Conservation (phyloP, 2,797 vertebrate species). For the Vultur gryphus region DNA sequence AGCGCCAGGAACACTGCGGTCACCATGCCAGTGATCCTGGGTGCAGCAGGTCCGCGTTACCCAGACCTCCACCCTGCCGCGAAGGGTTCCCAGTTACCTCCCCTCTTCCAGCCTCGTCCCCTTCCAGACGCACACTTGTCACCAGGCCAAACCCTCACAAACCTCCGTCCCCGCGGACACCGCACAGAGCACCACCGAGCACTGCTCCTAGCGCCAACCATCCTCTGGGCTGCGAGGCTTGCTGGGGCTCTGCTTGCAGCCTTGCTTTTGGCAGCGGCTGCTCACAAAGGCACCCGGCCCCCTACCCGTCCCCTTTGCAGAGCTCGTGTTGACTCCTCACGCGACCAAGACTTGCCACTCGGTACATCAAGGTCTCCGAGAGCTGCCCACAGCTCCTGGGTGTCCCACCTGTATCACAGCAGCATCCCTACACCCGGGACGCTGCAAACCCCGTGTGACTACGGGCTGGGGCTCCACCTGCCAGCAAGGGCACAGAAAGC, state of each 20-base stretch:
- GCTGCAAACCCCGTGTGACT: not conserved
- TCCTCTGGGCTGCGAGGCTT: not conserved
- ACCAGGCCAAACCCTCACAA: not conserved
- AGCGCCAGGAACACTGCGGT: not conserved
- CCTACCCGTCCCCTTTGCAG: not conserved
- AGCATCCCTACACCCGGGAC: not conserved
- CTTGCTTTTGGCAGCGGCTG: not conserved
- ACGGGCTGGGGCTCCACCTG: not conserved
- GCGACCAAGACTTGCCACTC: accelerated
- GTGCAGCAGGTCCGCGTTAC: not conserved
- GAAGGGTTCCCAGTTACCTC: not conserved
- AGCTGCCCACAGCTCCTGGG: not conserved
- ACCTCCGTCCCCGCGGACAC: not conserved
- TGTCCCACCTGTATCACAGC: not conserved
- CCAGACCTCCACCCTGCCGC: not conserved
- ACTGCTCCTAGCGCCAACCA: not conserved
- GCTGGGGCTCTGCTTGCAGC: not conserved
- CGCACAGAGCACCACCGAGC: not conserved
- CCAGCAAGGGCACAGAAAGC: not conserved
- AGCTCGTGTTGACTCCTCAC: not conserved
- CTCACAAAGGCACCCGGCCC: not conserved
- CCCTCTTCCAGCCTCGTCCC: not conserved
- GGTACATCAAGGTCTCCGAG: accelerated
- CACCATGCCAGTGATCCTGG: not conserved
- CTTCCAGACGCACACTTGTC: not conserved